Base-by-base conservation (phyloP, 2,888 invertebrate species). In the Mimumesa dahlbomi region DNA sequence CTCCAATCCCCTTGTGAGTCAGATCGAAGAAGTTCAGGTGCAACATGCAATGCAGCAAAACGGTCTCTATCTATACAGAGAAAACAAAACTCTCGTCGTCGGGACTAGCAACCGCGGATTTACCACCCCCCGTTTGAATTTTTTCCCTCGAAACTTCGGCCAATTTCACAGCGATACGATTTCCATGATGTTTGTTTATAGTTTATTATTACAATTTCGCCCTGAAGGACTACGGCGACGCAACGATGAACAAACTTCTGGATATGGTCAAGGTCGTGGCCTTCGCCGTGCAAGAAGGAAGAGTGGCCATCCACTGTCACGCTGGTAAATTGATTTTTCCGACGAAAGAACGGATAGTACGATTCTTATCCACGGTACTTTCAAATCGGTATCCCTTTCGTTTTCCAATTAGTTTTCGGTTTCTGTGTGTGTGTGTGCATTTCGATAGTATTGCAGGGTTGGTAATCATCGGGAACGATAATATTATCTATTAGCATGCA, bases 151-250 rank as follows among this genome's bases (percentile, higher is more conserved):
- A 22, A 45, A n/a, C 11, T 45, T 45, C 38, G 38, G n/a, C 5
- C 21, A n/a, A 22, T 9, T 11, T 45, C n/a, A 21, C n/a, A n/a
- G 42, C 9, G n/a, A 34, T n/a, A 4, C n/a, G 34, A 34, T 2
- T 5, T 2, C 11, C 42, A 2, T 42, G 19, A 3, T n/a, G 14
- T 49, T 31, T 13, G 14, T n/a, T 34, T 29, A 22, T 7, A 96
- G 96, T 97, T 73, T 97, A 94, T 89, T 96, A 95, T 90, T 97
- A 97, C 91, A 97, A 97, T 90, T 97, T 96, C 88, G 94, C 94
- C 1, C 95, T 95, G 94, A 93, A 94, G 34, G 97, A 97, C 89
- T 97, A 96, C 88, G 95, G 95, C 0, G 95, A 95, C 63, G 95
- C 95, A 0, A 93, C 94, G 2, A 90, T 95, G 77, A 91, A 92